These are phyloP conservation scores for Orgyia antiqua DNA, from an alignment of 2,888 invertebrate genomes.

Conservation along the genomic window DNA sequence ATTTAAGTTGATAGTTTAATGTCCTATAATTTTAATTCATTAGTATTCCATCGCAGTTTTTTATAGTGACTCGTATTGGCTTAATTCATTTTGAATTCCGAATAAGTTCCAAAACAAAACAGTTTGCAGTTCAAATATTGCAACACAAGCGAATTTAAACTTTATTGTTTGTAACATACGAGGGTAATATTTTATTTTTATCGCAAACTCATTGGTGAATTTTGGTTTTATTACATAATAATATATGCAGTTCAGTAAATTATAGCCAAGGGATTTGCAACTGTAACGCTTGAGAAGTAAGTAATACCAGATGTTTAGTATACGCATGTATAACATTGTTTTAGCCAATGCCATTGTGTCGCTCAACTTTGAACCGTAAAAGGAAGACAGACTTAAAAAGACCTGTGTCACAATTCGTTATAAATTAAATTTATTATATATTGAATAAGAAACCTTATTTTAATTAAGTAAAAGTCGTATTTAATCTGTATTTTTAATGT, in stretches of 20 bases:
- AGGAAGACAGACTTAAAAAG: conserved; percentile 28
- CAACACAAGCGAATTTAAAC: conserved; percentile 12
- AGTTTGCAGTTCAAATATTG: conserved; percentile 11
- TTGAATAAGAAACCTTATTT: conserved; percentile 7
- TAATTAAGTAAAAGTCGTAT: background rate
- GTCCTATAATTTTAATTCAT: conserved; percentile 23
- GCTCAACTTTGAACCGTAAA: conserved; percentile 52
- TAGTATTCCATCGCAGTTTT: conserved; percentile 42
- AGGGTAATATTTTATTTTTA: background rate
- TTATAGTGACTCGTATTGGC: conserved; percentile 28
- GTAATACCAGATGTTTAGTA: conserved; percentile 7
- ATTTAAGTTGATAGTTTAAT: conserved; percentile 8
- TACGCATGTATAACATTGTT: conserved; percentile 13
- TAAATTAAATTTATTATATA: conserved; percentile 12
- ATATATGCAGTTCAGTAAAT: conserved; percentile 10
- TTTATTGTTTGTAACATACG: conserved; percentile 9
- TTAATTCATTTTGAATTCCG: conserved; percentile 41
- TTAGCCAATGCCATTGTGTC: conserved; percentile 34
- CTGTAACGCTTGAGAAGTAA: conserved; percentile 16
- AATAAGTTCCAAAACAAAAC: conserved; percentile 38
- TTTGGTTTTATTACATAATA: conserved; percentile 21
- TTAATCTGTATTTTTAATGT: conserved; percentile 2
- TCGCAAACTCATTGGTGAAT: conserved; percentile 9
- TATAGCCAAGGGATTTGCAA: conserved; percentile 17
- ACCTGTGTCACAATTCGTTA: conserved; percentile 36